Conservation (phyloP, 2,113 vertebrate species). For the Micromys minutus region DNA sequence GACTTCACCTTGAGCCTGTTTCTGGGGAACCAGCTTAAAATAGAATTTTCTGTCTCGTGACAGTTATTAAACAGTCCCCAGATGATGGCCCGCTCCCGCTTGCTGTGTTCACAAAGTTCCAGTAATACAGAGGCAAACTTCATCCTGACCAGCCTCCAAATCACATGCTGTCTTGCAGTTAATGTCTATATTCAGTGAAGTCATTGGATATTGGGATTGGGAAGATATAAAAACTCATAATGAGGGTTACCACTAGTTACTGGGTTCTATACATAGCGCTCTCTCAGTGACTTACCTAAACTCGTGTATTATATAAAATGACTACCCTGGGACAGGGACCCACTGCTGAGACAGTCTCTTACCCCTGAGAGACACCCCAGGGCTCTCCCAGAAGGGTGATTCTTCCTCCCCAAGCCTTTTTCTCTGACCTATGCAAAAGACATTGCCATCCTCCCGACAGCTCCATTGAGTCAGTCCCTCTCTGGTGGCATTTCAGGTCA, state of each 20-base stretch:
- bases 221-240: background rate
- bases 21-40: slow-evolving; percentile 3
- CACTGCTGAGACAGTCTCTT: background rate
- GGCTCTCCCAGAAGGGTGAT: background rate
- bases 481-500: background rate
- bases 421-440: background rate
- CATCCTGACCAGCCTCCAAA: background rate
- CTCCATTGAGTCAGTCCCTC: background rate
- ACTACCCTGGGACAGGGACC: background rate
- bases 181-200: background rate
- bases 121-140: background rate
- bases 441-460: background rate
- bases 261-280: background rate
- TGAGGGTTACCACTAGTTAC: background rate
- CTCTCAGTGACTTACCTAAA: background rate
- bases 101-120: background rate
- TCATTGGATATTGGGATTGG: background rate
- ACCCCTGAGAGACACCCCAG: background rate
- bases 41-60: slow-evolving; percentile 1
- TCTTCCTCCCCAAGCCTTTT: background rate
- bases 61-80: background rate
- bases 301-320: background rate
- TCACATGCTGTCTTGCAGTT: background rate
- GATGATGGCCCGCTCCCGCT: background rate
- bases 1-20: background rate